Percentiles rank a stretch among this genome's conserved stretches.
Conservation (phyloP, 2,113 vertebrate genomes). For the Polypterus senegalus region DNA sequence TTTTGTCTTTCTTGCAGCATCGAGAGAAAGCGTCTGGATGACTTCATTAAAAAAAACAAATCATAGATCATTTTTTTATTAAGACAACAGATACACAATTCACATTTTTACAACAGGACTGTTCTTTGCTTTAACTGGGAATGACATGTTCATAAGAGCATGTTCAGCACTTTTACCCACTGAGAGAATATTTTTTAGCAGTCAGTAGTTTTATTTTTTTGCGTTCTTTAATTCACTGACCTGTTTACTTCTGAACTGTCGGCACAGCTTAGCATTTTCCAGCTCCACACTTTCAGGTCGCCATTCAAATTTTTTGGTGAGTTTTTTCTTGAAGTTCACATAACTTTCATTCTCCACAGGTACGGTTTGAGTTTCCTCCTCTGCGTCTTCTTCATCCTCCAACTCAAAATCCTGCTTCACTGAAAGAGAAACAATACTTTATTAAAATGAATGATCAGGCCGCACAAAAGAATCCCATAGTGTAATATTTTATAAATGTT, state of each 20-base stretch:
- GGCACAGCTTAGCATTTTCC: constrained; percentile 73
- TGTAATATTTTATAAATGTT: no score
- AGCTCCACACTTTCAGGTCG: constrained; percentile 48
- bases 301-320: constrained; percentile 50
- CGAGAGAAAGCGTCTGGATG: constrained; percentile 65
- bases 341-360: constrained; percentile 75
- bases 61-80: not conserved
- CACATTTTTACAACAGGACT: no score
- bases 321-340: constrained; percentile 71
- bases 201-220: not conserved
- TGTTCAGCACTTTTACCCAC: no score
- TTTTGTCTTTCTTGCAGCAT: constrained; percentile 78
- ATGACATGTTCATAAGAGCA: no score
- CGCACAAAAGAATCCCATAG: no score
- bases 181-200: not conserved
- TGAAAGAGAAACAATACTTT: constrained; percentile 8
- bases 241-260: constrained; percentile 65
- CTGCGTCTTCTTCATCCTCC: constrained; percentile 51
- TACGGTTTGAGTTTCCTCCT: constrained; percentile 43
- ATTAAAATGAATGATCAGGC: no score
- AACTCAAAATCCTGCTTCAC: constrained; percentile 19
- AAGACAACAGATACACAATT: no score
- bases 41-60: constrained; percentile 39
- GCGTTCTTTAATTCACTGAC: constrained; percentile 32
- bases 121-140: no score